Evolutionary conservation across 2,797 vertebrate species (phyloP), one percentile per base, ranked within the genome.

Genomic region (Centropyge bicolor): DNA sequence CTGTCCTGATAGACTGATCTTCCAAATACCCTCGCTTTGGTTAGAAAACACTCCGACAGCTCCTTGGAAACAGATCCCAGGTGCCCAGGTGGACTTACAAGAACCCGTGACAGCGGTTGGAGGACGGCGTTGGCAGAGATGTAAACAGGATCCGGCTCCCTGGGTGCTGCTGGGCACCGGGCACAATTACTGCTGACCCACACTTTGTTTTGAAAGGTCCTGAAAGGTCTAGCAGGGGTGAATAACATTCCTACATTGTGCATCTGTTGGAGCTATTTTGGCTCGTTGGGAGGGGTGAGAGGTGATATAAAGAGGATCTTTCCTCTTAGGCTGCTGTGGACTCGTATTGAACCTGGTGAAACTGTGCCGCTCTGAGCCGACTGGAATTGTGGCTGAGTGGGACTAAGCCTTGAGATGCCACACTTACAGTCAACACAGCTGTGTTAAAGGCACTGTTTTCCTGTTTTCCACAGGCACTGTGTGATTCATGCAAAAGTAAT

Each of bases 171-270:
- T 51, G 80, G 86, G 80, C 77, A 77, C 70, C 22, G 81, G 83
- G 70, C 87, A 86, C 87, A 82, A 78, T 90, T 84, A 94, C 86
- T 95, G 95, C 95, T 96, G 94, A 95, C 92, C 76, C 74, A 76
- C 22, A 22, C 80, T 81, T 80, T 83, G 87, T 86, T 87, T 70
- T 94, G 92, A 95, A 95, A 94, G 82, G 91, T 82, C 90, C 88
- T 93, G 95, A 96, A 96, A 94, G 87, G 87, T 95, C 95, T 92
- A 95, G 95, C 81, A 94, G 87, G 84, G 80, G 60, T 90, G 92
- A 93, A 94, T 89, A 86, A 86, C 88, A 86, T 86, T 80, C 83
- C 74, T 48, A 71, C 91, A 94, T 93, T 94, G 94, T 94, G 79
- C 78, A 78, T 86, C 41, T 75, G 81, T 68, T 79, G 67, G 68